Percentiles rank a stretch among this genome's conserved stretches.
phyloP scores from a whole-genome alignment of 2,797 vertebrate species.

The Zenarchopterus dispar region DNA sequence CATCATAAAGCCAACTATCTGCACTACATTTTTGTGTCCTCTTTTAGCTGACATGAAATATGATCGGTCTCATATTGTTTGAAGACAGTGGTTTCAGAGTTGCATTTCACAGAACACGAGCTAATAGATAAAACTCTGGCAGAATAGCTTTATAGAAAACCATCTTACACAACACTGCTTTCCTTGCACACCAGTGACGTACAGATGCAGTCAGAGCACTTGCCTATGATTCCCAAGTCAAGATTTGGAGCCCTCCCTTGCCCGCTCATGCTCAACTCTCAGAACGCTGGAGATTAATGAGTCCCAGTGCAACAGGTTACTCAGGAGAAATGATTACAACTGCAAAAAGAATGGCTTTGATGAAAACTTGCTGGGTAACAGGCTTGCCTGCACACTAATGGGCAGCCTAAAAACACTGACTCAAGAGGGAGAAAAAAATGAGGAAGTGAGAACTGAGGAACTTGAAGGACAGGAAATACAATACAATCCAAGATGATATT shows the following conservation, averaged over 20 bases:
- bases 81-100: no score
- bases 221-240: neutral
- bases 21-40: no score
- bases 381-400: conserved; percentile 1
- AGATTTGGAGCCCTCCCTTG: neutral
- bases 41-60: no score
- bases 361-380: conserved; percentile 7
- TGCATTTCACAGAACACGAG: no score
- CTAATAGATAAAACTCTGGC: no score
- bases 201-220: no score
- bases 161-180: no score
- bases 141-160: no score
- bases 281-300: conserved; percentile 10
- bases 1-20: no score
- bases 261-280: neutral
- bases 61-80: no score
- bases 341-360: neutral
- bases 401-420: neutral
- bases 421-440: neutral
- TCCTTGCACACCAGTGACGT: no score
- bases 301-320: conserved; percentile 22
- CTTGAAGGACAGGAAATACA: neutral
- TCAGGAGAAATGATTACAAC: neutral
- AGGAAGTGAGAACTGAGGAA: conserved; percentile 14
- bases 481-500: neutral